Evolutionary conservation across 1,140 invertebrate genomes (phyloP), one percentile per base, ranked within the genome.

Genomic region (Littorina saxatilis): DNA sequence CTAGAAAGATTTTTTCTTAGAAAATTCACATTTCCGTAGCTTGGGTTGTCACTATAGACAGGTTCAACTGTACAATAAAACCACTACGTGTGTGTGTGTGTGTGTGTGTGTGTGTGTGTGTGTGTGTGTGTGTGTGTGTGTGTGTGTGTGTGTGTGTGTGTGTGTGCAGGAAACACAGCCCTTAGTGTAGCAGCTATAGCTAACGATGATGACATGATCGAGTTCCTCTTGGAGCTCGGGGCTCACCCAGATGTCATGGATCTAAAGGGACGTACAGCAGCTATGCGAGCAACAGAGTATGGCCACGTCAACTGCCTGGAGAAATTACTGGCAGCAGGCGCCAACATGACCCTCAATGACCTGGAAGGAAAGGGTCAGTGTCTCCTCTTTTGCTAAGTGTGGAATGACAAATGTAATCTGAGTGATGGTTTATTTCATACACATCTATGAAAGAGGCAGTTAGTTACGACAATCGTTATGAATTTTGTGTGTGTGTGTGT

Each of bases 221-320:
- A 90, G 50, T 91, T 91, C 83, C 76, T 92, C 5, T 83, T 92
- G 13, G 86, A 87, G 11, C 86, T 92, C 15, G 92, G 92, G 37
- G 92, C 92, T 70, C 91, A 92, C 84, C 92, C 92, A 27, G 91
- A 93, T 87, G 91, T 92, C 2, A 88, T 91, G 79, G 92, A 93
- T 79, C 88, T 92, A 37, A 89, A 91, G 77, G 92, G 92, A 39
- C 82, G 89, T 39, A 88, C 91, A 63, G 89, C 92, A 23, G 88
- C 91, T 0, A 93, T 92, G 91, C 85, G 88, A 79, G 92, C 92
- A 37, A 91, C 91, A 32, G 92, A 93, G 80, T 90, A 88, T 85
- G 92, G 92, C 7, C 90, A 92, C 86, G 88, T 92, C 9, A 86
- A 92, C 82, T 91, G 91, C 77, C 74, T 93, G 43, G 89, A 91